Conservation (phyloP, 1,140 invertebrate species). For the Microplitis mediator region DNA sequence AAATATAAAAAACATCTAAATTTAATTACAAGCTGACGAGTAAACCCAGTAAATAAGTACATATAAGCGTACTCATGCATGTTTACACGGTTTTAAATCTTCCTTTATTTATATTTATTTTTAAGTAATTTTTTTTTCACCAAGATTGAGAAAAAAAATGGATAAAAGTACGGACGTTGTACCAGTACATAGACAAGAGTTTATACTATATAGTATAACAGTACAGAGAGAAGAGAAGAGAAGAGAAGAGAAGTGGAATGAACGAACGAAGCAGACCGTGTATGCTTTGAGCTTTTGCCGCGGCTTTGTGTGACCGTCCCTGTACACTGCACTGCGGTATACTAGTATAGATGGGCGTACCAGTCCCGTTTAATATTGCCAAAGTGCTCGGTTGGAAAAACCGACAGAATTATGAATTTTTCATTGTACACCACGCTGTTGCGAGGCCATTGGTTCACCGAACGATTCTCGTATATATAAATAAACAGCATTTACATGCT, state of each 20-base stretch:
- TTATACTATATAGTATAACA: neutral
- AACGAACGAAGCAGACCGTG: neutral
- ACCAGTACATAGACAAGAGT: neutral
- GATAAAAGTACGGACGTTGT: neutral
- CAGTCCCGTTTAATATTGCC: conserved; percentile 32
- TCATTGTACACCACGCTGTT: conserved; percentile 10
- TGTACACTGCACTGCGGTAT: neutral
- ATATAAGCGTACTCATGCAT: no score
- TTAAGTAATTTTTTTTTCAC: neutral
- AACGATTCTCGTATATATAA: neutral
- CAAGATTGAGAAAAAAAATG: neutral
- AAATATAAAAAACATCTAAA: no score
- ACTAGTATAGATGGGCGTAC: neutral
- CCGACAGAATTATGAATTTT: conserved; percentile 29
- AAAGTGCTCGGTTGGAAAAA: conserved; percentile 31
- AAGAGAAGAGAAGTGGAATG: neutral
- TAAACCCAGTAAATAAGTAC: no score
- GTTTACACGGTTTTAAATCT: neutral
- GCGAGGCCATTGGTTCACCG: conserved; percentile 5
- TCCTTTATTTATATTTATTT: neutral
- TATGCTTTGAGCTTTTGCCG: conserved; percentile 30
- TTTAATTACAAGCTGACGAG: no score
- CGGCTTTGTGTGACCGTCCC: conserved; percentile 25
- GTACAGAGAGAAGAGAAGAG: neutral
- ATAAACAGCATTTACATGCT: neutral